Conservation (phyloP, 2,797 vertebrate species). For the Sphaeramia orbicularis region DNA sequence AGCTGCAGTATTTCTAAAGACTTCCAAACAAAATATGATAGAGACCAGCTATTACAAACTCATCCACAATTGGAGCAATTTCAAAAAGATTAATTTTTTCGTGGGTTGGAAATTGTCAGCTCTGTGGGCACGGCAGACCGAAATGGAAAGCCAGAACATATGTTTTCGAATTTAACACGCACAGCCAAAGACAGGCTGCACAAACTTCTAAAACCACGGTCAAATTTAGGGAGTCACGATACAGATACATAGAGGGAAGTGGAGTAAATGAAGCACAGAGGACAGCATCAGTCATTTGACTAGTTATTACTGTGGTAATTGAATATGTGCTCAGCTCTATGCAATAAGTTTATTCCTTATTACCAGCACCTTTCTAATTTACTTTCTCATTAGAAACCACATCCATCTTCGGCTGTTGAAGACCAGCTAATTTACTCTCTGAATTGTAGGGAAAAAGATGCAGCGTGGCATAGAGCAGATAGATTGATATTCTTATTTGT, state of each 20-base stretch:
- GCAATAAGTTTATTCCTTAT: constrained; percentile 41
- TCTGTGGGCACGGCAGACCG: background rate
- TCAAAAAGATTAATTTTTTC: background rate
- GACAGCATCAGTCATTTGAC: background rate
- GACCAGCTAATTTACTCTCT: constrained; percentile 33
- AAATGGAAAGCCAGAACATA: constrained; percentile 1
- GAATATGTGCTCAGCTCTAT: constrained; percentile 18
- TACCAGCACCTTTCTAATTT: constrained; percentile 52
- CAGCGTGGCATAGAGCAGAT: constrained; percentile 22
- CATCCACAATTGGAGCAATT: background rate
- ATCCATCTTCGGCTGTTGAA: constrained; percentile 34
- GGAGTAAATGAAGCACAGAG: background rate
- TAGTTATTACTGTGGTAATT: constrained; percentile 6
- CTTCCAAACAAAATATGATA: constrained; percentile 1
- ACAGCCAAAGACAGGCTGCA: background rate
- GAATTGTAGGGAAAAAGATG: constrained; percentile 12
- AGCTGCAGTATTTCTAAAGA: constrained; percentile 1
- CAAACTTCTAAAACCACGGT: background rate
- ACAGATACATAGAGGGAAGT: background rate
- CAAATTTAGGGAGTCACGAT: background rate
- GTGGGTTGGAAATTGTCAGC: background rate
- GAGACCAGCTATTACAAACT: constrained; percentile 4
- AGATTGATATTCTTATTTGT: constrained; percentile 39
- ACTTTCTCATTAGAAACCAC: constrained; percentile 58
- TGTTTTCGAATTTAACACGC: constrained; percentile 1